A percentile compares a stretch with the other conserved stretches of the same genome.
These are phyloP conservation scores for Antedon bifida DNA, from an alignment of 35 echinoderm and acorn worm species.

Conservation along the genomic window DNA sequence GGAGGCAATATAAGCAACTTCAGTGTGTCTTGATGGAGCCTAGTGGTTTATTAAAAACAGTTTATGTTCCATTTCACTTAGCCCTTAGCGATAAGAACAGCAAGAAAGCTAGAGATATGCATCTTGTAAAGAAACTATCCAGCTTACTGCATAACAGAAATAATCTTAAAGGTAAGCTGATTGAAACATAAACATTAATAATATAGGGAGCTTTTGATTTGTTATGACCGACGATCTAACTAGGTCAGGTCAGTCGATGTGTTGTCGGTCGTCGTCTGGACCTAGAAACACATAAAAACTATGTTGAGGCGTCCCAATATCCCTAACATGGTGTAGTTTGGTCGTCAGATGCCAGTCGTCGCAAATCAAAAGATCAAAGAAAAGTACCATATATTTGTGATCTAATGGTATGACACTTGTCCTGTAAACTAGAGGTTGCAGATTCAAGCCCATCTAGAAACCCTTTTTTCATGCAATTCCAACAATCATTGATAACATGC, in stretches of 20 bases:
- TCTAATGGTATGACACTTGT: too few species aligned
- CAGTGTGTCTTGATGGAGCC: constrained; percentile 83
- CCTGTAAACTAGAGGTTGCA: too few species aligned
- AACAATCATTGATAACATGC: too few species aligned
- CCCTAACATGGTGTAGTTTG: too few species aligned
- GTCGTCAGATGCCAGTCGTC: too few species aligned
- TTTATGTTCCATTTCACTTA: constrained; percentile 89
- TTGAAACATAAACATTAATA: not conserved
- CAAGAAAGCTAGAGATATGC: constrained; percentile 81
- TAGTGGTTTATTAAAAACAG: constrained; percentile 50
- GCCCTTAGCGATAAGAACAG: constrained; percentile 97
- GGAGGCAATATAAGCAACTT: constrained; percentile 26
- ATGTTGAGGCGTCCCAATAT: too few species aligned
- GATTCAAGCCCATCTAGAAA: too few species aligned
- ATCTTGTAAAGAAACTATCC: constrained; percentile 90
- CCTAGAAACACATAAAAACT: not conserved
- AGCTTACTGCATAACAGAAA: constrained; percentile 63
- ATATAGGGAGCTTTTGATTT: too few species aligned
- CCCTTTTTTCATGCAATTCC: too few species aligned
- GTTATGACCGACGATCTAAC: not conserved
- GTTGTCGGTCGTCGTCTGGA: too few species aligned
- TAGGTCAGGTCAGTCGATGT: not conserved
- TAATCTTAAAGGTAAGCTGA: constrained; percentile 56
- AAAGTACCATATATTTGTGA: too few species aligned
- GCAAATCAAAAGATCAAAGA: too few species aligned